Evolutionary conservation across 2,797 vertebrate species (phyloP), one percentile per base, ranked within the genome.

Genomic region (Brotula barbata): DNA sequence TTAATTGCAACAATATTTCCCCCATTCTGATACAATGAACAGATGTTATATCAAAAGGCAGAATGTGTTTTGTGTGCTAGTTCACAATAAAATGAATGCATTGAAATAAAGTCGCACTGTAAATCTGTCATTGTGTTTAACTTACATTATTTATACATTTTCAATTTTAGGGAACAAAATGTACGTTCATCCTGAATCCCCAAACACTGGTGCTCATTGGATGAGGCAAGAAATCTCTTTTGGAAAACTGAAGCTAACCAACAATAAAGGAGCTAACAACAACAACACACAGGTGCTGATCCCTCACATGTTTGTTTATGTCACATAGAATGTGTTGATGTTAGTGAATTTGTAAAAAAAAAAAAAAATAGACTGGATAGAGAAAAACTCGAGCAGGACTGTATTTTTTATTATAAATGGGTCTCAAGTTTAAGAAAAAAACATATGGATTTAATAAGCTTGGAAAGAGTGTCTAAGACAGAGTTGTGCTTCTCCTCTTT

Each of bases 191-290:
- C 96, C 96, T 0, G 97, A 99, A 74, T 98, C 97, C 20, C 97
- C 96, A 14, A 99, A 99, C 83, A 98, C 95, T 1, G 96, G 96
- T 2, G 95, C 96, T 43, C 96, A 98, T 89, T 98, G 96, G 96
- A 99, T 99, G 97, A 93, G 97, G 64, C 97, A 99, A 81, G 97
- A 99, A 87, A 99, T 99, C 70, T 99, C 96, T 1, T 99, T 99
- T 36, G 95, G 97, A 53, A 99, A 99, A 51, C 85, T 99, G 80
- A 99, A 99, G 85, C 92, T 99, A 36, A 99, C 97, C 41, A 99
- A 98, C 86, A 98, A 98, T 66, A 99, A 98, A 88, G 96, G 96
- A 0, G 95, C 96, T 1, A 98, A 97, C 82, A 98, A 97, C 85
- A 99, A 98, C 81, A 98, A 93, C 64, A 95, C 96, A 0, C 97